Evolutionary conservation across 2,113 vertebrate species (phyloP).

Genomic region (Lichenostomus cassidix): DNA sequence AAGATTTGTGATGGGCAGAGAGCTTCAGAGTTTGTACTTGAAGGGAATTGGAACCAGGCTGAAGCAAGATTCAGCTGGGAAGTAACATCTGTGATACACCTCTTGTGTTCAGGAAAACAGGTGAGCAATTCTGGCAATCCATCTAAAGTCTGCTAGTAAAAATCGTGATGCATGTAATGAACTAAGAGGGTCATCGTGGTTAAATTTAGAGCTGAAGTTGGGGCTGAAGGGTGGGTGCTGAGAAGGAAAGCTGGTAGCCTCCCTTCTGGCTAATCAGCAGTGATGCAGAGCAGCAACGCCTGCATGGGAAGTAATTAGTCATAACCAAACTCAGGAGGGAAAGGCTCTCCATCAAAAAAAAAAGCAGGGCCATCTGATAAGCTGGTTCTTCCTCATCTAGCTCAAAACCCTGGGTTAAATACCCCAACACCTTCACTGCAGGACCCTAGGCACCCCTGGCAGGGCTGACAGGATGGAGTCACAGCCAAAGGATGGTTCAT

Average conservation of each 20-base stretch:
- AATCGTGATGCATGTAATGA: neutral
- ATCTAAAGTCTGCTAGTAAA: neutral
- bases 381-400: neutral
- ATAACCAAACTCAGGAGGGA: neutral
- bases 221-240: neutral
- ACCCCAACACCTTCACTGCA: neutral
- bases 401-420: neutral
- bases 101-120: neutral
- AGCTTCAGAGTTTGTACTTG: neutral
- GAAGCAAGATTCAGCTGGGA: neutral
- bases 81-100: neutral
- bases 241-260: neutral
- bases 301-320: slow-evolving; percentile 27
- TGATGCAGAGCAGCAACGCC: neutral
- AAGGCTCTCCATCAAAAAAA: neutral
- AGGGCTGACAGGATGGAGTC: neutral
- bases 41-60: neutral
- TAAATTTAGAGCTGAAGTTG: slow-evolving; percentile 9
- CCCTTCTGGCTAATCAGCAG: neutral
- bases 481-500: accelerated
- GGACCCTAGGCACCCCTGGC: neutral
- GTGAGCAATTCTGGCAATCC: accelerated
- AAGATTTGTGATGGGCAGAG: neutral
- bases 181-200: neutral
- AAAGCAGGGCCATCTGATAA: neutral